Percentiles rank a stretch among this genome's conserved stretches.
These are phyloP conservation scores for Sphyrna mokarran DNA, from an alignment of 2,113 vertebrate genomes.

Conservation along the genomic window DNA sequence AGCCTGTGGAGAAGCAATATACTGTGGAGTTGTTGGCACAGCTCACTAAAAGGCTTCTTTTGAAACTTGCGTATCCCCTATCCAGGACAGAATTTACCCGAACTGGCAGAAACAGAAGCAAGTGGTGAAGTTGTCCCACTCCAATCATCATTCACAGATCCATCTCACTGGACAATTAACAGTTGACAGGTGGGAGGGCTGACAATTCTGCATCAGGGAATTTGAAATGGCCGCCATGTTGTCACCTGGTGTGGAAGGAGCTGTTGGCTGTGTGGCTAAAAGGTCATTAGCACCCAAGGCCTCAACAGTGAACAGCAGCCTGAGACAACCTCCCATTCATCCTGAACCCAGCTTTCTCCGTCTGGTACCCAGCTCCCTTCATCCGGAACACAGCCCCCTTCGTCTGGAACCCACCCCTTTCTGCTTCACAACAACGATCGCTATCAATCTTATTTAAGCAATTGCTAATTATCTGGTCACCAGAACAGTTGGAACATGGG, in stretches of 20 bases:
- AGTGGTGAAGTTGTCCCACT: background rate
- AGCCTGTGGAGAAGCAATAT: background rate
- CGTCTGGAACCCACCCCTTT: no score
- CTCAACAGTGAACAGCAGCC: no score
- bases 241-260: background rate
- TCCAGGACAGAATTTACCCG: background rate
- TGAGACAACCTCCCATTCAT: no score
- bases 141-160: background rate
- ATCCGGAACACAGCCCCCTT: no score
- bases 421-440: no score
- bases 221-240: background rate
- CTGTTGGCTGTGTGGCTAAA: no score
- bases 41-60: background rate
- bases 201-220: background rate
- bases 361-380: no score
- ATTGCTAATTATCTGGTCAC: no score
- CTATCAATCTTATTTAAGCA: no score
- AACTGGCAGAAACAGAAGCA: background rate
- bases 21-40: background rate
- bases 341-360: no score
- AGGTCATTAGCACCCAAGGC: no score
- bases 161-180: background rate
- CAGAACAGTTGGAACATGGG: no score
- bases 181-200: background rate
- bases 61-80: background rate